Base-by-base conservation (phyloP, 35 echinoderm and acorn worm genomes). In the Hemicentrotus pulcherrimus region DNA sequence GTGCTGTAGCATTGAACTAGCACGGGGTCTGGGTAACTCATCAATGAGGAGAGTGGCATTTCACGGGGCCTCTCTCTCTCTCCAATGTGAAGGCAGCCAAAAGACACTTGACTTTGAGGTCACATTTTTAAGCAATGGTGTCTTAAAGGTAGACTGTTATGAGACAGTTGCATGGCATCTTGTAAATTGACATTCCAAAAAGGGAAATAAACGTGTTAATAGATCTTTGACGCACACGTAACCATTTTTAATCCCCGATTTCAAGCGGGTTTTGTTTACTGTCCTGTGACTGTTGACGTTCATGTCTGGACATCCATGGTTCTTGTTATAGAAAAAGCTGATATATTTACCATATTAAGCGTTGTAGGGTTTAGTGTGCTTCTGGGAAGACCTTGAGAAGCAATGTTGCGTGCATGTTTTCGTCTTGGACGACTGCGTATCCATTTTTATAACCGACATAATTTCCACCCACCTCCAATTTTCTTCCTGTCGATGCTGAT, bases 61-160 rank as follows among this genome's bases (percentile, higher is more conserved):
- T 90, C 46, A 90, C 88, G 88, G 88, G 86, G 88, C 88, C 88
- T 30, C 46, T 35, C 88, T 90, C 15, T 0, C 35, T 41, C 35
- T 41, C 35, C 32, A 90, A 41, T 28, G 65, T 33, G 88, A 41
- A 41, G 46, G 32, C 32, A 41, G 46, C 88, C 88, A 47, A 90
- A 16, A 90, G 32, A 90, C 88, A 90, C 88, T 90, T 90, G 88
- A 90, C 88, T 90, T 90, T 8, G 88, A 47, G 88, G 88, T 90
- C 88, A 90, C 88, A 90, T 33, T 90, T 78, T 22, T 78, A 78
- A 78, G 65, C 65, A 28, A 78, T 78, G 19, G 65, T 78, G 65
- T 78, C 28, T 78, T 78, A 78, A 78, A 78, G 65, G 65, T 78
- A 78, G 65, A 78, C 65, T 78, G 65, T 6, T 4, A 78, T 28